Evolutionary conservation across 2,113 vertebrate species (phyloP).

Genomic region (Centropristis striata): DNA sequence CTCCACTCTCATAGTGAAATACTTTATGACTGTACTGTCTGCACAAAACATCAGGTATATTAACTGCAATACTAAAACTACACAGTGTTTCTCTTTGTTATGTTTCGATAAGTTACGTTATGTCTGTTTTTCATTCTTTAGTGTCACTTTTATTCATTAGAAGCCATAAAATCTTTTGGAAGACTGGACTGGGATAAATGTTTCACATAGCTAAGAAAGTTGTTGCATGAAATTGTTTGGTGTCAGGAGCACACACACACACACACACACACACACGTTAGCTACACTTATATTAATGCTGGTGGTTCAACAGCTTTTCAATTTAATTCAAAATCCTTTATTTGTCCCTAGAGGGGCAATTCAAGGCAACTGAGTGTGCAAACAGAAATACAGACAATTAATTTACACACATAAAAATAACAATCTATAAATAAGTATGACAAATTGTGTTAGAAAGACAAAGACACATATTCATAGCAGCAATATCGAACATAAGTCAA

Average conservation of each 20-base stretch:
- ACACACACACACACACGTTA: background rate
- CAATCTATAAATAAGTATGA: too few species aligned
- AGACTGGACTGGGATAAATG: background rate
- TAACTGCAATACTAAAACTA: background rate
- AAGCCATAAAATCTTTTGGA: background rate
- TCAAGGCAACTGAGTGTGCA: too few species aligned
- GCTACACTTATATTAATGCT: background rate
- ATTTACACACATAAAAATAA: too few species aligned
- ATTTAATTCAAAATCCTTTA: too few species aligned
- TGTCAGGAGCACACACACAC: background rate
- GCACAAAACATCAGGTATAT: background rate
- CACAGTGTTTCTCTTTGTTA: background rate
- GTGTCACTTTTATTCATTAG: background rate
- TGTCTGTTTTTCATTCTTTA: slow-evolving; percentile 3
- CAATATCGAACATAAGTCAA: too few species aligned
- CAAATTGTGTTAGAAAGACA: too few species aligned
- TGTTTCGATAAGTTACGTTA: background rate
- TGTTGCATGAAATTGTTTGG: background rate
- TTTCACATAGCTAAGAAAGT: background rate
- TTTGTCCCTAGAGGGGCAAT: too few species aligned
- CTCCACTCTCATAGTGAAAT: background rate
- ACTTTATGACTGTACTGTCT: background rate
- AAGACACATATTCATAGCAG: too few species aligned
- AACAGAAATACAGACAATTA: too few species aligned
- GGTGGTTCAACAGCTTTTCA: background rate